Evolutionary conservation across 2,113 vertebrate species (phyloP).

Genomic region (Chaenogobius annularis): DNA sequence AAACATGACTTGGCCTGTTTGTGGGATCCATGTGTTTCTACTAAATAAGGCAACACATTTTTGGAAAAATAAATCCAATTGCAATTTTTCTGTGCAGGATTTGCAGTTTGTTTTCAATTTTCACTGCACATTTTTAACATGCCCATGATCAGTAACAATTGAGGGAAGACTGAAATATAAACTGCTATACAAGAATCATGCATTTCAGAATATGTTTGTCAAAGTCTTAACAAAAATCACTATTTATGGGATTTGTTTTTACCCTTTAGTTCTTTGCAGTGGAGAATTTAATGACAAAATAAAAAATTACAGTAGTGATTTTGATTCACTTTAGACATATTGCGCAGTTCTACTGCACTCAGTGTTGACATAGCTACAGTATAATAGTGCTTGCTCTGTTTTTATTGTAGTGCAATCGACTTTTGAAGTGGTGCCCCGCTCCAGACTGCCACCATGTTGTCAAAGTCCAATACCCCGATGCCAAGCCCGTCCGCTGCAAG

Average conservation of each 20-base stretch:
- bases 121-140: not conserved
- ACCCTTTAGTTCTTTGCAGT: too few relatives aligned
- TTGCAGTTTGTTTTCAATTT: too few relatives aligned
- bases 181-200: not conserved
- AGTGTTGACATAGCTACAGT: not conserved
- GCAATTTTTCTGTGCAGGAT: too few relatives aligned
- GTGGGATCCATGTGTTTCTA: constrained; percentile 1
- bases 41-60: too few relatives aligned
- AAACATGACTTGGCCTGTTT: not conserved
- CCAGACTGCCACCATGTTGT: constrained; percentile 99
- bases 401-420: constrained; percentile 91
- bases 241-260: too few relatives aligned
- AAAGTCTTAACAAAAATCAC: too few relatives aligned
- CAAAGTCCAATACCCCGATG: constrained; percentile 98
- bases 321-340: too few relatives aligned
- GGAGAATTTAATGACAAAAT: too few relatives aligned
- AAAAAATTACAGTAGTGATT: too few relatives aligned
- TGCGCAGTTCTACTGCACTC: not conserved
- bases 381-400: not conserved
- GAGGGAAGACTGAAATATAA: too few relatives aligned
- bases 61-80: too few relatives aligned
- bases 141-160: not conserved
- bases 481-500: constrained; percentile 98
- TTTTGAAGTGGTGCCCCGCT: constrained; percentile 99
- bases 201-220: not conserved